Percentiles rank a stretch among this genome's conserved stretches.
Conservation (phyloP, 2,113 vertebrate species). For the Pelodiscus sinensis region DNA sequence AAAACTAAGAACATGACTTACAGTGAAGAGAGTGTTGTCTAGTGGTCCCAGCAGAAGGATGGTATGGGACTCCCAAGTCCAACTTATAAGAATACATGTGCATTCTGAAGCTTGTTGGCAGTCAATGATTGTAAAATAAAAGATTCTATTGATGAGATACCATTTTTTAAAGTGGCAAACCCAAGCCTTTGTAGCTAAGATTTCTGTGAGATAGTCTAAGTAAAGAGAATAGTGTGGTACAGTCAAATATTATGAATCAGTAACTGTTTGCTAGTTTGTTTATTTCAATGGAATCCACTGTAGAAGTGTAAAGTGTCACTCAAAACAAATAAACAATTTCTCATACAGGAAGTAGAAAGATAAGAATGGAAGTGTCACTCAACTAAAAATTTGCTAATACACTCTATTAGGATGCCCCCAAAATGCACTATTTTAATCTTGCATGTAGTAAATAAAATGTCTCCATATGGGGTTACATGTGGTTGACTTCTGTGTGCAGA, state of each 20-base stretch:
- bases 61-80: accelerated
- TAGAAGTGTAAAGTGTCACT: neutral
- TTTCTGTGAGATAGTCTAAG: accelerated
- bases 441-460: neutral
- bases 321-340: neutral
- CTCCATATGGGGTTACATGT: neutral
- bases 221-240: too few relatives aligned
- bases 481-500: too few relatives aligned
- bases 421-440: neutral
- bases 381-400: neutral
- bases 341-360: neutral
- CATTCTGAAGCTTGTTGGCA: accelerated
- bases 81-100: neutral
- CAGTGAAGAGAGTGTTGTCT: neutral
- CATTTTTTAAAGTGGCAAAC: neutral
- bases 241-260: neutral
- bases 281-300: neutral
- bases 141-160: neutral
- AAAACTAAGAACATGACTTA: neutral
- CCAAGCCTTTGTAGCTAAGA: neutral
- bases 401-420: neutral
- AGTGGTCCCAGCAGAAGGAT: accelerated
- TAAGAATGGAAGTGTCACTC: neutral
- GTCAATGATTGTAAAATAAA: accelerated
- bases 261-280: neutral